These are phyloP conservation scores for Imbricaverruca yamaguchii DNA, from an alignment of 2,888 invertebrate species.

Conservation along the genomic window DNA sequence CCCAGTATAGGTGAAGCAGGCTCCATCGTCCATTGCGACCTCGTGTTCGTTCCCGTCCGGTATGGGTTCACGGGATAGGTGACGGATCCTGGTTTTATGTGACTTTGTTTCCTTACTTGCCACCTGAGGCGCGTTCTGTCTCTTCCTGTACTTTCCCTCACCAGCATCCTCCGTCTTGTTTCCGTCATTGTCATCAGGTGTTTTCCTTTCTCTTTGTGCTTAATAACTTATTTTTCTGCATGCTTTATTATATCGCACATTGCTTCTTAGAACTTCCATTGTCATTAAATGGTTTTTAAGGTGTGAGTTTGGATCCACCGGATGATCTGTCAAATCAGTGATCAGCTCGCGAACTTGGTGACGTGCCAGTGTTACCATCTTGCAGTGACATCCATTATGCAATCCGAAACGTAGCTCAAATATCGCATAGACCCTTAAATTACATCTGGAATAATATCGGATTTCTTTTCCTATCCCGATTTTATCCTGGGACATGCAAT, in stretches of 20 bases:
- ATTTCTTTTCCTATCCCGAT: too few species aligned
- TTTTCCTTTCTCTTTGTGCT: not conserved
- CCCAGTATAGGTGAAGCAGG: not conserved
- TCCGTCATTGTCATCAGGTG: not conserved
- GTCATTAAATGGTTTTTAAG: not conserved
- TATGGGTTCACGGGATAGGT: not conserved
- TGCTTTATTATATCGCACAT: not conserved
- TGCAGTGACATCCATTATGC: not conserved
- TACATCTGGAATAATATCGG: too few species aligned
- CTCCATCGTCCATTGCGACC: not conserved
- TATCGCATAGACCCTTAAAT: not conserved
- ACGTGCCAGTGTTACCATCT: not conserved
- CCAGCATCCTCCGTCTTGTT: not conserved
- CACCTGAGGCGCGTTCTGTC: not conserved
- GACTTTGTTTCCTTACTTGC: not conserved
- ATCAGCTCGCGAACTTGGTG: not conserved
- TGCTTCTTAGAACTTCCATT: not conserved
- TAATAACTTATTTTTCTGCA: not conserved
- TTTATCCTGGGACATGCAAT: not conserved
- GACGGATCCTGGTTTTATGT: not conserved
- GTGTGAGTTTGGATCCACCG: not conserved
- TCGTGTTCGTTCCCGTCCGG: not conserved
- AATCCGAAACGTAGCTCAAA: not conserved
- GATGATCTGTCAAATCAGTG: not conserved
- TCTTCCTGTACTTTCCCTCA: not conserved